Evolutionary conservation across 1,140 invertebrate genomes (phyloP), one percentile per base, ranked within the genome.

Genomic region (Drosophila watanabei): DNA sequence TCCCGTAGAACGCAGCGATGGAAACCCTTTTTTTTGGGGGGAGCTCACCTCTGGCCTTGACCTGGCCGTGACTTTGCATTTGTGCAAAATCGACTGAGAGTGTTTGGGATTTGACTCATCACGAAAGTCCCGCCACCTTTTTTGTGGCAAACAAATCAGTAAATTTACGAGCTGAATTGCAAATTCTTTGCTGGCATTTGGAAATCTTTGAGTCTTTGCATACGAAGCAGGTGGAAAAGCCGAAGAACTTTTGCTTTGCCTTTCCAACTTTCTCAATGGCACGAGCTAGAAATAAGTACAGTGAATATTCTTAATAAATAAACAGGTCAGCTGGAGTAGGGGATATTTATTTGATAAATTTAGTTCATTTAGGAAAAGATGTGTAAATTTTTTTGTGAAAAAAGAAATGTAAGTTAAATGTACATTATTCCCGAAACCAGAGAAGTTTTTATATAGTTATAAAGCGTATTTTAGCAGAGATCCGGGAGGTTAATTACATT

Each of bases 81-180:
- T 75, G 60, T 45, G 45, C 37, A 52, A 51, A 51, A 82, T 65
- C 72, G 49, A 52, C 35, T 9, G 37, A 18, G 35, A 56, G 45
- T 45, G 63, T 35, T 57, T 43, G 59, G 63, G 54, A 73, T 70
- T 51, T 73, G 46, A 61, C 71, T 73, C 71, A 73, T 73, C 71
- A 73, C 54, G 56, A 49, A 54, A 43, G 51, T 49, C 72, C 52
- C 68, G 73, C 73, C 73, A 76, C 49, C 69, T 80, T 82, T 66
- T 86, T 85, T 85, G 41, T 45, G 49, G 63, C 59, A 46, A 65
- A 75, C 75, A 82, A 79, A 84, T 76, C 81, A 72, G 72, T 48
- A 71, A 76, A 75, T 79, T 87, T 82, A 86, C 83, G 75, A 87
- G 75, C 58, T 79, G 83, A 86, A 82, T 68, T 86, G 79, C 83